Base-by-base conservation (phyloP, 2,888 invertebrate species). In the Nudaria mundana region DNA sequence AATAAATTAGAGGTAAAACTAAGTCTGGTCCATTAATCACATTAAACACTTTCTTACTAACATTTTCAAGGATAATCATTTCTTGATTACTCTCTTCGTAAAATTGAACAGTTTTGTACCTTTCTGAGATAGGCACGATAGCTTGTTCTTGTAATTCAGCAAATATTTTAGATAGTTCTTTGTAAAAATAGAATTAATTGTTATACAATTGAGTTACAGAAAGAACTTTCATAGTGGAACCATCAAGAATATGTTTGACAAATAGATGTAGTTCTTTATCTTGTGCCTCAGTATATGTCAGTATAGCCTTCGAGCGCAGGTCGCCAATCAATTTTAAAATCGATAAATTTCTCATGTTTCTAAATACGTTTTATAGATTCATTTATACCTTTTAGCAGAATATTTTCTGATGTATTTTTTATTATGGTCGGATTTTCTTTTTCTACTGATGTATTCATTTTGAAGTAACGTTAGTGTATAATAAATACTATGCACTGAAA, bases 21-120 rank as follows among this genome's bases (percentile, higher is more conserved):
- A 69, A 59, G 6, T 76, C 66, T 54, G 70, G 61, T 49, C 76
- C 65, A 7, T 64, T 37, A 7, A 48, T 49, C 0, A 70, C 76
- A 16, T 33, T 58, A 13, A 66, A 84, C 3, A 73, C 79, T 41
- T 58, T 60, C 40, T 54, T 72, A 1, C 56, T 39, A 4, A 81
- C 6, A 34, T 82, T 79, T 33, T 81, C 76, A 22, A 83, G 48
- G 20, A 82, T 59, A 3, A 80, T 65, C 0, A 62, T 47, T 29
- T 75, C 63, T 6, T 42, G 28, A 16, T 50, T 52, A 2, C 60
- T 65, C 42, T 69, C 71, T 2, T 70, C 61, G 20, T 69, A 78
- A n/a, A n/a, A n/a, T n/a, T n/a, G n/a, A n/a, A n/a, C n/a, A 7
- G 12, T 12, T 12, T 25, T 0, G 6, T 12, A 25, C 5, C 11